Evolutionary conservation across 2,113 vertebrate species (phyloP).

Genomic region (Ceyx melanurus): DNA sequence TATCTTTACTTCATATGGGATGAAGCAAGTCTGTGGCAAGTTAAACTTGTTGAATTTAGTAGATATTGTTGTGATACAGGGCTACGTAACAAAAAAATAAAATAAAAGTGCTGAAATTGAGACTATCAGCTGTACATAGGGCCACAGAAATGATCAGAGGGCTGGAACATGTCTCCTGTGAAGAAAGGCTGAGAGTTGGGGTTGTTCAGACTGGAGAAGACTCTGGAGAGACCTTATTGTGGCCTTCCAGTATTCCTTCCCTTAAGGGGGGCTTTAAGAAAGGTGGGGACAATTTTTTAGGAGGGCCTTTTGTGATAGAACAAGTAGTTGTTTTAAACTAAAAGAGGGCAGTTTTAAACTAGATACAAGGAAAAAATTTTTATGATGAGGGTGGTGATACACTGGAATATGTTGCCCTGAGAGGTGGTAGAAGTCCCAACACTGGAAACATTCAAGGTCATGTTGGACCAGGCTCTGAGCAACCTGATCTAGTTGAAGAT

Average conservation of each 20-base stretch:
- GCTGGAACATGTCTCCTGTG: neutral
- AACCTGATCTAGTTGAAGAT: neutral
- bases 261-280: neutral
- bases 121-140: neutral
- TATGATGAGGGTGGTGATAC: neutral
- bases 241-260: neutral
- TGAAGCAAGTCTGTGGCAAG: conserved; percentile 51
- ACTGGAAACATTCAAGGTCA: neutral
- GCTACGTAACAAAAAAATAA: neutral
- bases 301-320: fast-evolving
- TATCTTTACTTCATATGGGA: conserved; percentile 51
- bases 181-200: neutral
- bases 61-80: neutral
- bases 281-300: neutral
- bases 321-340: neutral
- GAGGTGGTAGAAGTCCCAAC: neutral
- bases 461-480: neutral
- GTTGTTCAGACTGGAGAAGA: neutral
- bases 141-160: neutral
- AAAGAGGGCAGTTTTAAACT: neutral
- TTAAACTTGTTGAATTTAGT: conserved; percentile 27
- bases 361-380: neutral
- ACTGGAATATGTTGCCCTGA: neutral
- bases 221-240: neutral
- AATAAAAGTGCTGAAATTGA: neutral